Base-by-base conservation (phyloP, 2,888 invertebrate species). In the Eulithis testata region DNA sequence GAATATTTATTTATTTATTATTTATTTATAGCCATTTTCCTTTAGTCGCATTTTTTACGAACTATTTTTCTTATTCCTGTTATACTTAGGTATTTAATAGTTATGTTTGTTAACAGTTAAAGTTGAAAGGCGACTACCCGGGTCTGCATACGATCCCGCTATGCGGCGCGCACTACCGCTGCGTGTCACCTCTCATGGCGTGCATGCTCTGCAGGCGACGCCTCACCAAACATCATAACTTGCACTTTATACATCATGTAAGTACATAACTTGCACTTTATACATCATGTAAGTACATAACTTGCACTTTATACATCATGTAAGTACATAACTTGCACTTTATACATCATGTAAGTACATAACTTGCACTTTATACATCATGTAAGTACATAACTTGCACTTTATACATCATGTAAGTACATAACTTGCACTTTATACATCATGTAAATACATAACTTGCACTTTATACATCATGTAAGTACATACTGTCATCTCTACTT, bases 371-470 rank as follows among this genome's bases (percentile, higher is more conserved):
- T 95, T 75, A 93, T 96, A 73, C 95, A 95, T 68, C 94, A 94
- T 75, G 89, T 89, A 36, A 78, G 87, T 82, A 60, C 96, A 96
- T 81, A 96, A 96, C 79, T 94, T 96, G 79, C 96, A 96, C 84
- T 95, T 95, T 75, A 93, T 96, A 73, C 95, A 95, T 68, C 94
- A 94, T 75, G 89, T 89, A 36, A 78, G 87, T 82, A 60, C 11
- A n/a, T n/a, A n/a, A n/a, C n/a, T n/a, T n/a, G n/a, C n/a, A n/a
- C n/a, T n/a, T n/a, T n/a, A n/a, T n/a, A n/a, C n/a, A n/a, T n/a
- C n/a, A n/a, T n/a, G n/a, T n/a, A n/a, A n/a, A n/a, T n/a, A n/a
- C 96, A 96, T 81, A 96, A 96, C 79, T 94, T 96, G 79, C 96
- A 96, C 84, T 95, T 95, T 75, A 93, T 96, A 73, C 95, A 95